Evolutionary conservation across 2,888 invertebrate species (phyloP), one percentile per base, ranked within the genome.

Genomic region (Stenchaetothrips biformis): DNA sequence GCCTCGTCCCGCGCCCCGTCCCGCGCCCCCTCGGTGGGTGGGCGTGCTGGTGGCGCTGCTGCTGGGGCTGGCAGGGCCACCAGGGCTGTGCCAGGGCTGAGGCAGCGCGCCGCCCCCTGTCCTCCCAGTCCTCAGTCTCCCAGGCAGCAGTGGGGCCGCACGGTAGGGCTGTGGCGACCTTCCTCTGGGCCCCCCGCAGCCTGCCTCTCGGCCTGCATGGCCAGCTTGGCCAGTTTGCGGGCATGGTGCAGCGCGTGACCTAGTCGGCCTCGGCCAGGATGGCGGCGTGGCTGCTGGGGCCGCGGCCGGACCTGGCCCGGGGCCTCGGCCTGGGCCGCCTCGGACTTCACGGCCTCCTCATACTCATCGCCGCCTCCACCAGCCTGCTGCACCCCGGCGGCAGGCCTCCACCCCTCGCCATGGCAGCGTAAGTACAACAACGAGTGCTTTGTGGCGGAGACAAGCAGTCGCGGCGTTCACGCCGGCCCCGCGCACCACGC

Each of bases 381-480:
- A 74, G 67, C 67, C 67, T 74, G 67, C 67, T 74, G 67, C 67
- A 25, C 21, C 67, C 67, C 21, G 67, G 21, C 25, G 67, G 21
- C 16, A 16, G 59, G 67, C 67, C 67, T 74, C 67, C 67, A 25
- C 67, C 67, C 25, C 67, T 74, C 67, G 67, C 67, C 67, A 21
- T 74, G 67, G 67, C 67, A 74, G 67, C 67, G 67, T 74, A 25
- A 74, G 67, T 74, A 74, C 67, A n/a, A 67, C n/a, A 21, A n/a
- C 25, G n/a, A n/a, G 67, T 25, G 25, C 11, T 3, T 9, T 16
- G 53, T 53, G 6, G 53, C 6, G 53, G 13, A 9, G 13, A 7
- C 13, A 9, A 13, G 53, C 53, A 21, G 21, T 25, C 2, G 67
- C 11, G 11, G 25, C n/a, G 67, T 7, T 9, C 67, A 21, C 21